Percentiles rank a stretch among this genome's conserved stretches.
phyloP scores from a whole-genome alignment of 2,888 invertebrate species.

The Dolomedes plantarius region DNA sequence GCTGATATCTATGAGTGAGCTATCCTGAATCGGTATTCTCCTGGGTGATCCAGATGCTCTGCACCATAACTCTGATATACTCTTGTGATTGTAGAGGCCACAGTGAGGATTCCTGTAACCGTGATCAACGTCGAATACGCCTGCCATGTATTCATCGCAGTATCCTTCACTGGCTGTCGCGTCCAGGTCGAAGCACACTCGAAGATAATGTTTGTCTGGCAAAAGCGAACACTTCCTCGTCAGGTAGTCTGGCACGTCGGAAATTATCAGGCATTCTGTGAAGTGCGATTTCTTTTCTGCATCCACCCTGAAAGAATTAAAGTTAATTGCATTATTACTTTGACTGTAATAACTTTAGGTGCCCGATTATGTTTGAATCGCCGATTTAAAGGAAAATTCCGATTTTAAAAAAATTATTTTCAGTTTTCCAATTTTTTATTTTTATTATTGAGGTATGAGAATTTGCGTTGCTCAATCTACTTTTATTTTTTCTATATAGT shows the following conservation, averaged over 20 bases:
- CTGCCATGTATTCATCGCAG: constrained; percentile 78
- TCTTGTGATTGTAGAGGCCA: constrained; percentile 78
- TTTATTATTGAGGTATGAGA: no score
- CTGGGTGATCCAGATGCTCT: neutral
- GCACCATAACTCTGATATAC: constrained; percentile 74
- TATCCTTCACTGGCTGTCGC: neutral
- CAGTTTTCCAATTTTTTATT: no score
- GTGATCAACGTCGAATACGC: constrained; percentile 75
- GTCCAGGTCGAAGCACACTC: constrained; percentile 7
- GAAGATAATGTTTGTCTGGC: constrained; percentile 16
- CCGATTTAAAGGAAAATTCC: no score
- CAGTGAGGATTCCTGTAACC: constrained; percentile 78
- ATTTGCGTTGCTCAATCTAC: no score
- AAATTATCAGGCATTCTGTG: constrained; percentile 18
- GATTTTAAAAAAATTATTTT: no score
- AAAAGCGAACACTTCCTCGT: neutral
- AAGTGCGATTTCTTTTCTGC: neutral
- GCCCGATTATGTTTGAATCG: no score
- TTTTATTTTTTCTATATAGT: no score
- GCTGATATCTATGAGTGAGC: constrained; percentile 47
- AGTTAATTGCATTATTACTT: no score
- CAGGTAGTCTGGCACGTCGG: constrained; percentile 13
- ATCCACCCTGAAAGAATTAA: no score
- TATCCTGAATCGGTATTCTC: constrained; percentile 27
- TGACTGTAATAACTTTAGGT: no score